Conservation (phyloP, 64 coral and sea anemone species). For the Montipora sp. region DNA sequence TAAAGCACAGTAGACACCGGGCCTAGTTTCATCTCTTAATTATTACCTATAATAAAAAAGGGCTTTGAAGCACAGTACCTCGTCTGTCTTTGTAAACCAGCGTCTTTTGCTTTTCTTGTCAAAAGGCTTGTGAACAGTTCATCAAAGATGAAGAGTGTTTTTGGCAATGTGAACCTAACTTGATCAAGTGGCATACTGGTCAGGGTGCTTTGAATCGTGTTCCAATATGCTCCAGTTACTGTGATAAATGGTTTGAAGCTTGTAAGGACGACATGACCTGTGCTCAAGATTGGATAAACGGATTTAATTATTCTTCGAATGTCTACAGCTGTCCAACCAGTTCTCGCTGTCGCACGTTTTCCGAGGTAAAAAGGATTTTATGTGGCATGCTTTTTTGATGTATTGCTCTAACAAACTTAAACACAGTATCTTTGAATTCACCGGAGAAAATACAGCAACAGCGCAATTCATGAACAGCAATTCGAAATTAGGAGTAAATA, state of each 20-base stretch:
- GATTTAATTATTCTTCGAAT: constrained; percentile 59
- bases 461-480: too few relatives aligned
- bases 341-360: constrained; percentile 72
- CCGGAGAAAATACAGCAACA: background rate
- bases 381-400: too few relatives aligned
- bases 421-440: too few relatives aligned
- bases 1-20: too few relatives aligned
- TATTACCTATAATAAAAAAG: too few relatives aligned
- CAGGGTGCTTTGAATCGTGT: constrained; percentile 21
- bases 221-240: constrained; percentile 80
- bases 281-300: constrained; percentile 57
- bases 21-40: too few relatives aligned
- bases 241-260: constrained; percentile 81
- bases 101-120: background rate
- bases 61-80: too few relatives aligned
- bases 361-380: constrained; percentile 44
- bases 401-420: too few relatives aligned
- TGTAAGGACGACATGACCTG: constrained; percentile 87
- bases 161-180: constrained; percentile 78
- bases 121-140: constrained; percentile 75
- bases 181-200: constrained; percentile 63
- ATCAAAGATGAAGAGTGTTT: constrained; percentile 91
- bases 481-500: too few relatives aligned
- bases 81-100: too few relatives aligned
- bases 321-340: constrained; percentile 48